Evolutionary conservation across 2,797 vertebrate genomes (phyloP), one percentile per base, ranked within the genome.

Genomic region (Salmo trutta): DNA sequence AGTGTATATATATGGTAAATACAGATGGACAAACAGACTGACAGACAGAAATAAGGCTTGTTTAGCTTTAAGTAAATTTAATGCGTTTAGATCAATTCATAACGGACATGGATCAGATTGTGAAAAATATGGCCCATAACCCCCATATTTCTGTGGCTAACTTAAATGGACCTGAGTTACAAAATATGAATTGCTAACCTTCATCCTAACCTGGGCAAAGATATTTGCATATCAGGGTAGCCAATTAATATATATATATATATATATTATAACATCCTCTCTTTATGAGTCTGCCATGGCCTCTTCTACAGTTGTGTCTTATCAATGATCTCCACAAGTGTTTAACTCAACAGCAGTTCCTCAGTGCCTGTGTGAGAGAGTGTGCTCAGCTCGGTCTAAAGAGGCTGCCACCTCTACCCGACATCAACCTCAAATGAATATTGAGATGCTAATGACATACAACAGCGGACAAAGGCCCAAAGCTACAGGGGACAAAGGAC

Each of bases 401-500:
- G 86, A 88, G 86, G 84, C 91, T 84, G 82, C 86, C 87, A 91
- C 90, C 88, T 85, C 82, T 91, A 88, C 75, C 86, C 79, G 66
- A 74, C 85, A 80, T 87, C 89, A 91, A 52, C 84, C 87, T 86
- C 87, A 93, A 94, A 94, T 86, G 88, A 93, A 94, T 95, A 95
- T 94, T 95, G 93, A 94, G 91, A 95, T 95, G 94, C 91, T 94
- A 95, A 95, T 95, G 92, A 85, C 74, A 85, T 92, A 94, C 94
- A 95, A 91, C 79, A 73, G 81, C 65, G 78, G 84, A 95, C 94
- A 95, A 95, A 93, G 93, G 74, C 41, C 10, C 41, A 47, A 12
- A 8, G 41, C 41, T 47, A 47, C 41, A 72, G 81, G 70, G 78
- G 84, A 95, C 93, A 95, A 95, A 93, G 93, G 75, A 78, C 33